Evolutionary conservation across 2,113 vertebrate species (phyloP), one percentile per base, ranked within the genome.

Genomic region (Heliornis fulica): DNA sequence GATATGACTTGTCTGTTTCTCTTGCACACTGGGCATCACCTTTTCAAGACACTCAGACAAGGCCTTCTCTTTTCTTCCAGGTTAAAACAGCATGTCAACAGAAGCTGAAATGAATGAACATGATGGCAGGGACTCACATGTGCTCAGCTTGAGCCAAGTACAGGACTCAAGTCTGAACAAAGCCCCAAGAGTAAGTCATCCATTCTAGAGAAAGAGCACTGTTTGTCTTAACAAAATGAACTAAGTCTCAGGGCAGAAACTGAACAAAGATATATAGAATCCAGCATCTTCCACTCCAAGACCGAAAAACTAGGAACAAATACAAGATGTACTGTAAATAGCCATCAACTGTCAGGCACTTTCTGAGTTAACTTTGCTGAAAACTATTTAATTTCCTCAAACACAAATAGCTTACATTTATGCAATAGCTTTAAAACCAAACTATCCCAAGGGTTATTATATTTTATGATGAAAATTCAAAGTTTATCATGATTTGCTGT

Each of bases 251-350:
- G 64, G 63, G 50, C 15, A 66, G n/a, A 93, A 63, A 78, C 6
- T 1, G 3, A 84, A 78, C 26, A 0, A 54, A 69, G 40, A 84
- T 3, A 51, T 10, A 74, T 0, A 53, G 34, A 84, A 63, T 43
- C 6, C 45, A 93, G 50, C 29, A 57, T n/a, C 28, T 78, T 75
- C 60, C 20, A 22, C 5, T 50, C 26, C 64, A 71, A 70, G 48
- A 26, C 7, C 12, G 10, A 85, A 50, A 15, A 75, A 60, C 8
- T 25, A 48, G 11, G 13, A 15, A 70, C 29, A 63, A 82, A 75
- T 22, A 53, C 48, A 79, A 86, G n/a, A 53, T 0, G 0, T 32
- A 18, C 40, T 46, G 1, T 25, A 59, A 95, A 34, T 3, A 56
- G 8, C 41, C 38, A 46, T 45, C 50, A 53, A 79, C 77, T 87